A percentile compares a stretch with the other conserved stretches of the same genome.
phyloP scores from a whole-genome alignment of 2,888 invertebrate species.

The Rugalucina vietnamica region DNA sequence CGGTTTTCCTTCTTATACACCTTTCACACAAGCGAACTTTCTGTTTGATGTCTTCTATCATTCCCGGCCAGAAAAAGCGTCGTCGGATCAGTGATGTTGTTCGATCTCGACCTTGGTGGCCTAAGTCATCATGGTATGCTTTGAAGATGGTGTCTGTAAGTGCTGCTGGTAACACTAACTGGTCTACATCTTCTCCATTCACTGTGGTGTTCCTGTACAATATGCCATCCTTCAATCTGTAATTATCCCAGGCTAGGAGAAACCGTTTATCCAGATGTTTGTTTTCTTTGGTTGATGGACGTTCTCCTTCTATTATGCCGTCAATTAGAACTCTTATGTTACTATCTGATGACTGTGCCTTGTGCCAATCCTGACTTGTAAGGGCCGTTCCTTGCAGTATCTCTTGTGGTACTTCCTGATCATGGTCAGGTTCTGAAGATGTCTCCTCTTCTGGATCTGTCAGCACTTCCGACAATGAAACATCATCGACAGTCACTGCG shows the following conservation, averaged over 20 bases:
- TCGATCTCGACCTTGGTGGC: not conserved
- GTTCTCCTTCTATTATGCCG: not conserved
- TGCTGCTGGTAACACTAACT: not conserved
- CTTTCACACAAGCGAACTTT: conserved; percentile 4
- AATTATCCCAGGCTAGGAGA: not conserved
- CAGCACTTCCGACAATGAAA: not conserved
- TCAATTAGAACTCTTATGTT: conserved; percentile 11
- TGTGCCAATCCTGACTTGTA: not conserved
- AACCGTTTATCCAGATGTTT: not conserved
- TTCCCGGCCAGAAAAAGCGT: conserved; percentile 32
- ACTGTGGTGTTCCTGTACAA: not conserved
- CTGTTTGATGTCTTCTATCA: conserved; percentile 5
- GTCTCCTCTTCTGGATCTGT: not conserved
- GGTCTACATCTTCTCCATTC: not conserved
- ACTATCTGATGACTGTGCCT: not conserved
- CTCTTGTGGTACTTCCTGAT: not conserved
- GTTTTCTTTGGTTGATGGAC: not conserved
- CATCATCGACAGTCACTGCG: not conserved
- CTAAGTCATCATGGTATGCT: conserved; percentile 15
- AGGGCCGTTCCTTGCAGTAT: not conserved
- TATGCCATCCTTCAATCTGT: not conserved
- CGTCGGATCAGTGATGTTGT: not conserved
- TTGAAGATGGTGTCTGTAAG: not conserved
- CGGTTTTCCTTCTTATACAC: conserved; percentile 22
- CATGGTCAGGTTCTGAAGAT: not conserved